These are phyloP conservation scores for Octodon degus DNA, from an alignment of 2,113 vertebrate species.

Conservation along the genomic window DNA sequence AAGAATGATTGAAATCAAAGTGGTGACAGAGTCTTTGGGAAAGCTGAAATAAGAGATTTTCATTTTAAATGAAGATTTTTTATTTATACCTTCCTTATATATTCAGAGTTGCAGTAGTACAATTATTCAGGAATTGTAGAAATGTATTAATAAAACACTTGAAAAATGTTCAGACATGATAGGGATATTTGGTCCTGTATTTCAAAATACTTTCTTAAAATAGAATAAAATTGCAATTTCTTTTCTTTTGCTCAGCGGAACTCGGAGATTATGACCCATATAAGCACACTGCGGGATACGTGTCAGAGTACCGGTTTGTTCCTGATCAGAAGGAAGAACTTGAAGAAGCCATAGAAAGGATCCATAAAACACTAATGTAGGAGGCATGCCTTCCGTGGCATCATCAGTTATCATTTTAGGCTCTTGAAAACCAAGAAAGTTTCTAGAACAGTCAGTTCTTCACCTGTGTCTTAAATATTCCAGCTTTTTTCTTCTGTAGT, in stretches of 20 bases:
- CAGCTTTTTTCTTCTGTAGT: background rate
- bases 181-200: background rate
- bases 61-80: slow-evolving; percentile 29
- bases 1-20: slow-evolving; percentile 38
- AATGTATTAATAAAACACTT: slow-evolving; percentile 25
- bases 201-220: slow-evolving; percentile 10
- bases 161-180: slow-evolving; percentile 19
- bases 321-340: slow-evolving; percentile 94
- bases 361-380: slow-evolving; percentile 93
- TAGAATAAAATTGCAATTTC: slow-evolving; percentile 51
- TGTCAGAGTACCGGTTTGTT: slow-evolving; percentile 93
- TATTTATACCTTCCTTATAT: background rate
- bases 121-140: background rate
- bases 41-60: slow-evolving; percentile 27
- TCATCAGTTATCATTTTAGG: background rate
- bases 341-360: slow-evolving; percentile 91
- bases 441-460: slow-evolving; percentile 20
- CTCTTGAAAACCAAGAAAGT: background rate
- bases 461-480: background rate
- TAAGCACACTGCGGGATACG: slow-evolving; percentile 90
- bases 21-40: background rate
- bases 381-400: slow-evolving; percentile 30
- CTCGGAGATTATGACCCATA: slow-evolving; percentile 93
- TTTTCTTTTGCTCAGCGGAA: slow-evolving; percentile 86
- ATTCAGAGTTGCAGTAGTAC: slow-evolving; percentile 8